Percentiles rank a stretch among this genome's conserved stretches.
phyloP scores from a whole-genome alignment of 1,140 invertebrate genomes.

The Cyphomyrmex costatus region DNA sequence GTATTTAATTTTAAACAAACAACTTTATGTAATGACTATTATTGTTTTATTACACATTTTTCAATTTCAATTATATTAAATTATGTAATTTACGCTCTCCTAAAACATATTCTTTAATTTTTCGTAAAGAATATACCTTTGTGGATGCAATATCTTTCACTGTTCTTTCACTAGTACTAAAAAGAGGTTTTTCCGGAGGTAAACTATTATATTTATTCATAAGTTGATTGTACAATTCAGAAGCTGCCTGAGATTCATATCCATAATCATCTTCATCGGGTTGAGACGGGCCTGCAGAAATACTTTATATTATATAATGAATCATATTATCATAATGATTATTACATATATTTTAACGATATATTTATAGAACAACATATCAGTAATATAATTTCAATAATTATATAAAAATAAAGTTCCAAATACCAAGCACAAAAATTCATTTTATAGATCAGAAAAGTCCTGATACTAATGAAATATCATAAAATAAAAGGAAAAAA shows the following conservation, averaged over 20 bases:
- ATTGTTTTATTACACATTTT: no score
- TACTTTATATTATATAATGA: neutral
- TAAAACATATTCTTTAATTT: neutral
- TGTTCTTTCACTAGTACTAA: conserved; percentile 79
- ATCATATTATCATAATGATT: neutral
- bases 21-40: no score
- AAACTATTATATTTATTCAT: conserved; percentile 93
- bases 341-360: neutral
- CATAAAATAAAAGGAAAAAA: neutral
- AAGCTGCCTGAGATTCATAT: conserved; percentile 94
- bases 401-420: conserved; percentile 65
- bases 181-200: conserved; percentile 88
- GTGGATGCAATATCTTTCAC: conserved; percentile 86
- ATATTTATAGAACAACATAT: neutral
- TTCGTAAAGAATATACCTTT: conserved; percentile 82
- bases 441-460: conserved; percentile 14
- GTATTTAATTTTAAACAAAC: no score
- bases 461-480: neutral
- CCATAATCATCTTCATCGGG: conserved; percentile 97
- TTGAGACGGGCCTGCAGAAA: conserved; percentile 89
- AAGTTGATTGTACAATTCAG: conserved; percentile 93
- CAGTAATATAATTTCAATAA: conserved; percentile 5
- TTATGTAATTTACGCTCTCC: neutral
- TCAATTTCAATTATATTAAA: neutral
- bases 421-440: conserved; percentile 39